phyloP scores from a whole-genome alignment of 2,797 vertebrate species.

The Melanotaenia maccullochi region DNA sequence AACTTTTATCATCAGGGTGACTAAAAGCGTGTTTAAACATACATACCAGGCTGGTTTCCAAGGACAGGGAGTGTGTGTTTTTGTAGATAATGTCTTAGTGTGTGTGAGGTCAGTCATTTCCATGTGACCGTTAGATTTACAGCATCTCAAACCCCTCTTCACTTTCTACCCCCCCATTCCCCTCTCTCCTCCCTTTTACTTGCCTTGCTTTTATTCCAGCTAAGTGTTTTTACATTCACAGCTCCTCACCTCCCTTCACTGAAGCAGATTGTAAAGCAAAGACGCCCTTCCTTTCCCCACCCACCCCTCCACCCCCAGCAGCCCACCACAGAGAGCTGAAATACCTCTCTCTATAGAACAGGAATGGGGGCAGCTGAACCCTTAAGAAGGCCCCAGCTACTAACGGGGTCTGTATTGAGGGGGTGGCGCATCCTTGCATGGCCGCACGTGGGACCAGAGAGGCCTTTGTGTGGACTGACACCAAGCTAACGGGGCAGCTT shows the following conservation, averaged over 20 bases:
- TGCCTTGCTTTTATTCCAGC: constrained; percentile 48
- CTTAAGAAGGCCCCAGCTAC: constrained; percentile 20
- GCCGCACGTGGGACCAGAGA: constrained; percentile 43
- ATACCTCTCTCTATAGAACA: constrained; percentile 59
- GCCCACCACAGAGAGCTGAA: constrained; percentile 52
- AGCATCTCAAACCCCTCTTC: constrained; percentile 29
- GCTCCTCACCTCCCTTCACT: constrained; percentile 47
- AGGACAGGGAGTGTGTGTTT: constrained; percentile 57
- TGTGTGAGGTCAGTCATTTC: constrained; percentile 55
- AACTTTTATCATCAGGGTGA: constrained; percentile 31
- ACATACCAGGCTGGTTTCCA: constrained; percentile 57
- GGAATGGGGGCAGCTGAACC: constrained; percentile 11
- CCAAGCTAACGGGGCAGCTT: constrained; percentile 50
- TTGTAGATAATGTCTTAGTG: constrained; percentile 39
- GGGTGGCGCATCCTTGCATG: constrained; percentile 25
- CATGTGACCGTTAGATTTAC: constrained; percentile 60
- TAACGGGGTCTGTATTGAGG: constrained; percentile 36
- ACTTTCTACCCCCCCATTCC: constrained; percentile 6
- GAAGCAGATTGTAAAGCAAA: constrained; percentile 47
- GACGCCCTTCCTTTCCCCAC: constrained; percentile 5
- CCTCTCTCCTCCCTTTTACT: constrained; percentile 54
- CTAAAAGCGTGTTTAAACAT: constrained; percentile 43
- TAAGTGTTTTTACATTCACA: constrained; percentile 45
- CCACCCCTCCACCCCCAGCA: not conserved
- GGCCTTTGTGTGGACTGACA: constrained; percentile 64